Percentiles rank a stretch among this genome's conserved stretches.
These are phyloP conservation scores for Catotricha subobsoleta DNA, from an alignment of 2,888 invertebrate species.

Conservation along the genomic window DNA sequence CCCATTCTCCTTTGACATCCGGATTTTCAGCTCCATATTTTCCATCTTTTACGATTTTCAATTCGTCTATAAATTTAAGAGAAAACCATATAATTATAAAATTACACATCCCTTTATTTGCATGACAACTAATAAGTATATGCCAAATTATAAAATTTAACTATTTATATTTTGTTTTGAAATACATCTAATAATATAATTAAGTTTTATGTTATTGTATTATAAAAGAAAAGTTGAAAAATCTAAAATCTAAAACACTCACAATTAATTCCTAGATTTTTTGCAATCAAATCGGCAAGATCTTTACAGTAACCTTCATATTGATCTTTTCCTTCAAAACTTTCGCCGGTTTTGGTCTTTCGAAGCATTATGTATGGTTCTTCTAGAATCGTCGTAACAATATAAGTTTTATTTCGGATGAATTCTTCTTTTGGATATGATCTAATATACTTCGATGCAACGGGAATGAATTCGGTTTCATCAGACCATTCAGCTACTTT, in stretches of 20 bases:
- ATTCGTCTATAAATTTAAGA: slow-evolving; percentile 41
- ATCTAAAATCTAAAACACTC: slow-evolving; percentile 26
- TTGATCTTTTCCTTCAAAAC: slow-evolving; percentile 51
- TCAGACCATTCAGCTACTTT: slow-evolving; percentile 85
- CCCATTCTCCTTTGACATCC: slow-evolving; percentile 61
- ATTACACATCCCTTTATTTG: too few relatives aligned
- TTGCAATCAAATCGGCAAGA: slow-evolving; percentile 63
- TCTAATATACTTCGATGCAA: slow-evolving; percentile 57
- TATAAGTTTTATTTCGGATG: slow-evolving; percentile 67
- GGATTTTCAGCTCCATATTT: slow-evolving; percentile 66
- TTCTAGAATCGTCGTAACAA: slow-evolving; percentile 72
- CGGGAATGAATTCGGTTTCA: slow-evolving; percentile 51
- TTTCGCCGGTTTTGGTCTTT: slow-evolving; percentile 39
- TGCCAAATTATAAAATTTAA: too few relatives aligned
- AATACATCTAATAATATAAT: neutral
- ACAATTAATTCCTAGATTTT: slow-evolving; percentile 71
- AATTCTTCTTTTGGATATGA: slow-evolving; percentile 51
- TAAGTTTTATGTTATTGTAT: neutral
- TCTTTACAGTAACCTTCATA: slow-evolving; percentile 89
- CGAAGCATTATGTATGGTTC: slow-evolving; percentile 76
- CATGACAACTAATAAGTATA: too few relatives aligned
- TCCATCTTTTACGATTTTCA: slow-evolving; percentile 69
- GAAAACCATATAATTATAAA: too few relatives aligned
- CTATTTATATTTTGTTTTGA: too few relatives aligned
- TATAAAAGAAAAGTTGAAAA: neutral